Evolutionary conservation across 2,113 vertebrate species (phyloP).

Genomic region (Rostratula benghalensis): DNA sequence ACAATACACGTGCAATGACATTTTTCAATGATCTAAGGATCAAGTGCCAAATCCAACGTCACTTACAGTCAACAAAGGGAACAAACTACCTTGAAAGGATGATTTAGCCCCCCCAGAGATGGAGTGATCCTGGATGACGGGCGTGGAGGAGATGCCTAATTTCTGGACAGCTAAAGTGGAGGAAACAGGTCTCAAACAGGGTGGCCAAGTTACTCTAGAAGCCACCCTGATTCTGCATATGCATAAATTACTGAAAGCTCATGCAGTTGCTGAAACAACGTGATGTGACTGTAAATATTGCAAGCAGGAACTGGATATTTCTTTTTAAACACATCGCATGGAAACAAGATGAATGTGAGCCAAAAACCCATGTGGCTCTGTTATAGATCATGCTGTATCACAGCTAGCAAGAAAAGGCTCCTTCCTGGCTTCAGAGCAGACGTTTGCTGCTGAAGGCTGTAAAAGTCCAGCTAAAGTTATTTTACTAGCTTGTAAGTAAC

Average conservation of each 20-base stretch:
- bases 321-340: not conserved
- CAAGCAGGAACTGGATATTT: not conserved
- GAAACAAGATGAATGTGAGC: conserved; percentile 24
- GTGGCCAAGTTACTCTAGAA: not conserved
- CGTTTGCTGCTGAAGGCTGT: conserved; percentile 25
- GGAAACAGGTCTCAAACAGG: not conserved
- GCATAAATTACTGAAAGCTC: not conserved
- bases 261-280: not conserved
- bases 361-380: not conserved
- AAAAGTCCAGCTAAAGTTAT: conserved; percentile 46
- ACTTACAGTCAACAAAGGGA: not conserved
- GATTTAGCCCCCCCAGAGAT: not conserved
- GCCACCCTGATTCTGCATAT: not conserved
- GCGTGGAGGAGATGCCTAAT: not conserved
- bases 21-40: not conserved
- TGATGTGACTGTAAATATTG: not conserved
- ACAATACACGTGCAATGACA: not conserved
- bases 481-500: conserved; percentile 50
- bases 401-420: not conserved
- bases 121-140: not conserved
- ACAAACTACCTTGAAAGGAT: not conserved
- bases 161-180: not conserved
- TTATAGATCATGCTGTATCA: not conserved
- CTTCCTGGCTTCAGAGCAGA: not conserved
- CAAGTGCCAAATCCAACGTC: not conserved